Evolutionary conservation across 2,797 vertebrate genomes (phyloP).

Genomic region (Limosa lapponica): DNA sequence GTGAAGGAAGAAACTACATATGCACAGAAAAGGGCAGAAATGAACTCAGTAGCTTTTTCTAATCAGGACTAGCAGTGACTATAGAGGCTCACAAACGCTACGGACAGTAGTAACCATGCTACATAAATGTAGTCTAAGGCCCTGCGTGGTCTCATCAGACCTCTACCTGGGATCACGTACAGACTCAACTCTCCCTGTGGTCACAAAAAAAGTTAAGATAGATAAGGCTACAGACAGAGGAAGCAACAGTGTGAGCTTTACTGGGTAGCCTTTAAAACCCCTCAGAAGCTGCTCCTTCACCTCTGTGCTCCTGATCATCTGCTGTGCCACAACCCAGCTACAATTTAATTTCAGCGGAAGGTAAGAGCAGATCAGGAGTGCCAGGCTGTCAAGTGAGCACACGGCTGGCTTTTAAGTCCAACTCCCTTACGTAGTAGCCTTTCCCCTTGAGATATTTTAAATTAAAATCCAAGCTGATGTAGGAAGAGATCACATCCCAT

Average conservation of each 20-base stretch:
- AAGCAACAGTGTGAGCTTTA: not conserved
- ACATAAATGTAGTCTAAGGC: not conserved
- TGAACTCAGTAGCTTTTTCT: not conserved
- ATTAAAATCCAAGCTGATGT: conserved; percentile 60
- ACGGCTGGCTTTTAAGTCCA: not conserved
- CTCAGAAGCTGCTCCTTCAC: not conserved
- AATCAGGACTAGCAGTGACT: not conserved
- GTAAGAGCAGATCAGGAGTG: not conserved
- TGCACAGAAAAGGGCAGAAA: not conserved
- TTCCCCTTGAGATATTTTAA: conserved; percentile 38
- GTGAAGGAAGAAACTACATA: not conserved
- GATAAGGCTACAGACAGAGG: not conserved
- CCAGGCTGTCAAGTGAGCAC: not conserved
- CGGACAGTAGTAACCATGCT: rapidly evolving
- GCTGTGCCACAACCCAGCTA: not conserved
- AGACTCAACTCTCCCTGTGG: rapidly evolving
- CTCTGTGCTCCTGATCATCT: not conserved
- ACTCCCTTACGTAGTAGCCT: not conserved
- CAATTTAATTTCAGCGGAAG: not conserved
- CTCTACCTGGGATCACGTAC: not conserved
- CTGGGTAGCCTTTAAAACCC: not conserved
- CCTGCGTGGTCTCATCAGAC: not conserved
- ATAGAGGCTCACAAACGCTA: not conserved
- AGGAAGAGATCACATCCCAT: conserved; percentile 44
- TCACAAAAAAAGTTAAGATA: not conserved